Evolutionary conservation across 2,113 vertebrate genomes (phyloP), one percentile per base, ranked within the genome.

Genomic region (Ophthalmolycus amberensis): DNA sequence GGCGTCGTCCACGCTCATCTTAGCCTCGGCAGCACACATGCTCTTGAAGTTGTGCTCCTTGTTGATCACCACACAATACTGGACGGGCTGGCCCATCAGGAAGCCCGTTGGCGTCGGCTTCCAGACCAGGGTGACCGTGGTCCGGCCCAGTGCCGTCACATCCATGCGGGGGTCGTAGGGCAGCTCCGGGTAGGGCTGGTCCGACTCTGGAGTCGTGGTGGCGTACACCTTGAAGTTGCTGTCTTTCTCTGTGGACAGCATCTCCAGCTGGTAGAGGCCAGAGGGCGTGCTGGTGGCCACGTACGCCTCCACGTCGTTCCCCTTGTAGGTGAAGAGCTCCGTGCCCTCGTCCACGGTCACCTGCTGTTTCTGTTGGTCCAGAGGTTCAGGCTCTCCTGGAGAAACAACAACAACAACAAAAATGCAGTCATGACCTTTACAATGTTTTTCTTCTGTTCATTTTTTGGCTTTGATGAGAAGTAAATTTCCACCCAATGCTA

Each of bases 21-120:
- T 98, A 14, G 97, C 96, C 84, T 99, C 98, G 0, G 96, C 98
- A 0, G 97, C 98, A 2, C 98, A 99, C 75, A 99, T 96, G 71
- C 98, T 99, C 92, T 99, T 99, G 91, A 99, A 99, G 84, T 99
- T 99, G 94, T 99, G 98, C 70, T 99, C 97, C 60, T 97, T 97
- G 92, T 96, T 99, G 92, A 99, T 95, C 54, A 99, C 97, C 20
- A 99, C 96, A 7, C 98, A 99, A 78, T 99, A 99, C 79, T 97
- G 96, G 25, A 98, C 95, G 1, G 98, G 97, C 83, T 98, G 98
- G 56, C 94, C 96, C 93, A 99, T 94, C 40, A 97, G 71, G 1
- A 95, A 96, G 48, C 96, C 95, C 0, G 97, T 99, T 27, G 98
- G 98, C 2, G 97, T 99, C 0, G 97, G 97, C 48, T 99, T 99